Conservation (phyloP, 2,888 invertebrate genomes). For the Amblyjoppa proteus region DNA sequence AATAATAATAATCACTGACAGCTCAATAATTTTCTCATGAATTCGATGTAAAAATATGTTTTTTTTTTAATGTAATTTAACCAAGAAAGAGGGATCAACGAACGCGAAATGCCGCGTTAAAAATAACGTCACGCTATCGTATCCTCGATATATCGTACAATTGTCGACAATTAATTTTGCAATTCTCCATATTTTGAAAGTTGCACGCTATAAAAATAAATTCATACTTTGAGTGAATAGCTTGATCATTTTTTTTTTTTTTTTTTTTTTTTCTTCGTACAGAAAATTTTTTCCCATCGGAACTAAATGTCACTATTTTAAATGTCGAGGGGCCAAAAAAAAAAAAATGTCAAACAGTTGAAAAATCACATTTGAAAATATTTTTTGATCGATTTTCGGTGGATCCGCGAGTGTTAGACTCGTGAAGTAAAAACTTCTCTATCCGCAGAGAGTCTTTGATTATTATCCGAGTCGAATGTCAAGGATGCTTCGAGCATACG, state of each 20-base stretch:
- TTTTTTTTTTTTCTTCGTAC: not conserved
- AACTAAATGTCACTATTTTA: not conserved
- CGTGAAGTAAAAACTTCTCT: not conserved
- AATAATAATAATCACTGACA: not conserved
- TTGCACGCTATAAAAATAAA: not conserved
- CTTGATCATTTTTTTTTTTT: not conserved
- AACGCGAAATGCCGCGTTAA: not conserved
- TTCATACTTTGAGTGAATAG: not conserved
- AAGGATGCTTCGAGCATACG: no score
- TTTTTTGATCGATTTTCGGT: not conserved
- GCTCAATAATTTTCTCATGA: not conserved
- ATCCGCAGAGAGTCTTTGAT: not conserved
- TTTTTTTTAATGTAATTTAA: not conserved
- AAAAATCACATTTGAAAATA: not conserved
- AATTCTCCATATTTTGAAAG: not conserved
- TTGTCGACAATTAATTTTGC: not conserved
- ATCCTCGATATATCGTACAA: not conserved
- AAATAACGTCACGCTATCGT: not conserved
- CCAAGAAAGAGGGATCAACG: not conserved
- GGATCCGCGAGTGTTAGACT: not conserved
- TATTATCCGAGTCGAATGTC: no score
- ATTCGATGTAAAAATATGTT: not conserved
- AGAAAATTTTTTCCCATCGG: no score
- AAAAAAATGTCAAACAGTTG: not conserved
- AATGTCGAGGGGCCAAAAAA: not conserved